Conservation (phyloP, 2,797 vertebrate genomes). For the Eospalax fontanierii region DNA sequence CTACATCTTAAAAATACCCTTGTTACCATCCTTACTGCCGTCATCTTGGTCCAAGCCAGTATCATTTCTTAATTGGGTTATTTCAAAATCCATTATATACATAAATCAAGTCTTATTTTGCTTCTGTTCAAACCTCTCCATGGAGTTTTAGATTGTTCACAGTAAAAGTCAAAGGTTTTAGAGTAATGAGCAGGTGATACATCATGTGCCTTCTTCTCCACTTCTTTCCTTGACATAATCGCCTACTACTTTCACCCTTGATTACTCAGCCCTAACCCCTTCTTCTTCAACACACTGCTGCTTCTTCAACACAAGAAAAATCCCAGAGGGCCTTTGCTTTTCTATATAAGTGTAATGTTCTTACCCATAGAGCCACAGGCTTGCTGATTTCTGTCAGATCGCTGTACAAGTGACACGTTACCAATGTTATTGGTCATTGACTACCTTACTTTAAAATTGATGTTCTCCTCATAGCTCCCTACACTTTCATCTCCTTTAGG, state of each 20-base stretch:
- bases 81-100: slow-evolving; percentile 24
- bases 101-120: slow-evolving; percentile 14
- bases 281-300: neutral
- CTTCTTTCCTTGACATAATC: slow-evolving; percentile 44
- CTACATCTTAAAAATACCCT: slow-evolving; percentile 38
- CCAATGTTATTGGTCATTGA: slow-evolving; percentile 18
- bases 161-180: slow-evolving; percentile 56
- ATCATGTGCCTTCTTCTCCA: neutral
- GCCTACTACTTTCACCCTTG: slow-evolving; percentile 11
- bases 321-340: slow-evolving; percentile 27
- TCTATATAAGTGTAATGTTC: slow-evolving; percentile 53
- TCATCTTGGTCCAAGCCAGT: slow-evolving; percentile 5
- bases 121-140: slow-evolving; percentile 20
- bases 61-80: slow-evolving; percentile 38
- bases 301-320: slow-evolving; percentile 45
- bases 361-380: slow-evolving; percentile 5
- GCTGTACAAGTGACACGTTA: slow-evolving; percentile 50
- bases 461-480: neutral
- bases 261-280: slow-evolving; percentile 38
- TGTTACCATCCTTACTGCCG: neutral
- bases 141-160: slow-evolving; percentile 37
- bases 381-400: slow-evolving; percentile 34
- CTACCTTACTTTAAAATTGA: slow-evolving; percentile 12
- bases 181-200: slow-evolving; percentile 35
- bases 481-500: neutral